Evolutionary conservation across 2,113 vertebrate genomes (phyloP), one percentile per base, ranked within the genome.

Genomic region (Nipponia nippon): DNA sequence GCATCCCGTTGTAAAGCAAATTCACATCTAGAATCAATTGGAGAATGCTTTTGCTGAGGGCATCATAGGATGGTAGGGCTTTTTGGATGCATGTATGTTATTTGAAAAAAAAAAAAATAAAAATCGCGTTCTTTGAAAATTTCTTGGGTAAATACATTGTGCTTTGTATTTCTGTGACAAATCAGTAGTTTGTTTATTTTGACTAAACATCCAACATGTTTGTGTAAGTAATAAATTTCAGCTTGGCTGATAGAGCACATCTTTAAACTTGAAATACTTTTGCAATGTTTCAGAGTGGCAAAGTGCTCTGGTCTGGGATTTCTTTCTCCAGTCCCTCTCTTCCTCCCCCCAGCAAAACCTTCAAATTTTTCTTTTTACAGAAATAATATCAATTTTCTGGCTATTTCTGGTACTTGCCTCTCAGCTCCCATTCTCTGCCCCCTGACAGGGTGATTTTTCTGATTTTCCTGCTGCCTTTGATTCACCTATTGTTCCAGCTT

Each of bases 401-500:
- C 53, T 91, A 83, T 94, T 96, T 95, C 79, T 95, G 46, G 52
- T 77, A 42, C 85, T 93, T 86, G 46, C 78, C 38, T 94, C 50
- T 92, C 79, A 56, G 93, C 40, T 93, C 49, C 66, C 36, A n/a
- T 89, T 94, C 87, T 90, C 44, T 95, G 87, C 40, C 87, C 89
- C 80, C 36, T 88, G 49, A 94, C 87, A 87, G 56, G 46, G 82
- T 92, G 95, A 92, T 93, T 96, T 92, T 82, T 91, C 36, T 82
- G 76, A 72, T 77, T 78, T 89, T 90, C 62, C 49, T 83, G 75
- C 67, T 90, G 84, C 58, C 84, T 96, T 90, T 97, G 96, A 95
- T 95, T 97, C 96, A 71, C 90, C 95, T 90, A 94, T 96, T 96
- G 93, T 96, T 96, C 95, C 87, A 94, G 82, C 78, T 82, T 83